Evolutionary conservation across 2,888 invertebrate genomes (phyloP).

Genomic region (Ectropis crepuscularia): DNA sequence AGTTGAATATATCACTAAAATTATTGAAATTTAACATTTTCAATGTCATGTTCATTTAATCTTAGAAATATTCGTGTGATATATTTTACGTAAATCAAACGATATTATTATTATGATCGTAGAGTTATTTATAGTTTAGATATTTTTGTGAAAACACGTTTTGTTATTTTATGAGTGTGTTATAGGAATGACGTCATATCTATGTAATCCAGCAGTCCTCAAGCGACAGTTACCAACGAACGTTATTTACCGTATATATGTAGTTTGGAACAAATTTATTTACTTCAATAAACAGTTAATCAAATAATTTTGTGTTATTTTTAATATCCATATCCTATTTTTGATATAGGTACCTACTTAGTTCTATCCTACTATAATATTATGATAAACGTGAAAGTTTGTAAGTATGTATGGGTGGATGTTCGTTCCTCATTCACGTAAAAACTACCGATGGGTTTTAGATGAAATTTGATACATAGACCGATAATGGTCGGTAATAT

Average conservation of each 20-base stretch:
- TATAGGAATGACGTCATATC: no score
- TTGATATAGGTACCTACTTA: not conserved
- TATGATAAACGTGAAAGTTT: no score
- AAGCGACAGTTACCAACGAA: not conserved
- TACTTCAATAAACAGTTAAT: slow-evolving; percentile 53
- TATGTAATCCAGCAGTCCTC: not conserved
- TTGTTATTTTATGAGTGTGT: no score
- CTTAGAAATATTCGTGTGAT: slow-evolving; percentile 5
- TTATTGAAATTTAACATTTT: no score
- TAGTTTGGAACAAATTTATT: slow-evolving; percentile 31
- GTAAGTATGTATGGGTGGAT: no score
- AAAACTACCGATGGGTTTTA: no score
- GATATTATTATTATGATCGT: slow-evolving; percentile 4
- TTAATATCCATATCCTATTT: not conserved
- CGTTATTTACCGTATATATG: slow-evolving; percentile 14
- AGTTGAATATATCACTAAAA: no score
- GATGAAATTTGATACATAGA: no score
- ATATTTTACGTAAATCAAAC: slow-evolving; percentile 3
- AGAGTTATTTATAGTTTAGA: slow-evolving; percentile 2
- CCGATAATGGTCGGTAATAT: no score
- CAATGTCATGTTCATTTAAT: not conserved
- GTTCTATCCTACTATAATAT: not conserved
- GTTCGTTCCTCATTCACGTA: no score
- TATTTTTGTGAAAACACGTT: slow-evolving; percentile 1
- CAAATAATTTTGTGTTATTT: slow-evolving; percentile 39